These are phyloP conservation scores for Cepaea hortensis DNA, from an alignment of 2,888 invertebrate species.

Conservation along the genomic window DNA sequence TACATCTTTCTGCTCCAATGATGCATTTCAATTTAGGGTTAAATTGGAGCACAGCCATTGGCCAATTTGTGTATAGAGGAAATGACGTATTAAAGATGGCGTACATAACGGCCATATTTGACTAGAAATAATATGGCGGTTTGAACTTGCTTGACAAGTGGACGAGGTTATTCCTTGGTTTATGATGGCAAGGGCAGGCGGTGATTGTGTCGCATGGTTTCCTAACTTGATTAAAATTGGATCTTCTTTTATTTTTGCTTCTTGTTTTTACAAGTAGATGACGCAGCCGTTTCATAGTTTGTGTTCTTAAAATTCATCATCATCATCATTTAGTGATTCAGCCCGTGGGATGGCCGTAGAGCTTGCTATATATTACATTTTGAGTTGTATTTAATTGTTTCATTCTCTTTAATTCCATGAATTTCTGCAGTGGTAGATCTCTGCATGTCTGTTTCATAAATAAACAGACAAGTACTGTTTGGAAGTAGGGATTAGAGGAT, in stretches of 20 bases:
- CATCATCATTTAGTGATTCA: no score
- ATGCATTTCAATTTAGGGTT: not conserved
- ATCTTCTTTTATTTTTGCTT: not conserved
- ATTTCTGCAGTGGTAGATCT: no score
- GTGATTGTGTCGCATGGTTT: slow-evolving; percentile 8
- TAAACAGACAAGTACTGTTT: no score
- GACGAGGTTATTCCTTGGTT: not conserved
- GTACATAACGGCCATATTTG: slow-evolving; percentile 12
- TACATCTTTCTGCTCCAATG: not conserved
- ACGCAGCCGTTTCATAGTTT: no score
- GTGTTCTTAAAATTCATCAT: no score
- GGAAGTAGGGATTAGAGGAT: no score
- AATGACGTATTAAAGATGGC: slow-evolving; percentile 26
- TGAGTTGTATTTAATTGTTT: no score
- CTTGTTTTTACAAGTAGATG: not conserved
- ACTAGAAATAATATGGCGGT: not conserved
- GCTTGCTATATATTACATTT: no score
- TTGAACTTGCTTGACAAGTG: not conserved
- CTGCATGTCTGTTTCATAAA: no score
- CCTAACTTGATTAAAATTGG: not conserved
- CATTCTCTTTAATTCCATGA: no score
- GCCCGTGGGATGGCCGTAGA: no score
- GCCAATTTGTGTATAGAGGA: slow-evolving; percentile 6
- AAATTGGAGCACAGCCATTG: not conserved
- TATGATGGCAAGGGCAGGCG: not conserved